Percentiles rank a stretch among this genome's conserved stretches.
Conservation (phyloP, 2,888 invertebrate species). For the Lepidochrysops patricia region DNA sequence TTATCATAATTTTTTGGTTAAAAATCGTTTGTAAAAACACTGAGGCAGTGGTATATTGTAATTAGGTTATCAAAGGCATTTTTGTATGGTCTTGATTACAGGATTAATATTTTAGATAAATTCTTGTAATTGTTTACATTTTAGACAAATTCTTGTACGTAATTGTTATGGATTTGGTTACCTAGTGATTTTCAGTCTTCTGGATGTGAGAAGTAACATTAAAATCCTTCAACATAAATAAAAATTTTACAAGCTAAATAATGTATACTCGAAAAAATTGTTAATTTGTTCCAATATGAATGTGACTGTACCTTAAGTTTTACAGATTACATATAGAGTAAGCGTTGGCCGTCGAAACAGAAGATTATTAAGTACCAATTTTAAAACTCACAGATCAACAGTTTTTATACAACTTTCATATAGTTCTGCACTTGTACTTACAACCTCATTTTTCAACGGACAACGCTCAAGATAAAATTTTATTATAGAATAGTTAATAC, state of each 20-base stretch:
- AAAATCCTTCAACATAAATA: neutral
- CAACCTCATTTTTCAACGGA: too few species aligned
- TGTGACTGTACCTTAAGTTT: neutral
- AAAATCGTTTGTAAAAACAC: constrained; percentile 48
- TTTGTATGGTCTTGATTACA: neutral
- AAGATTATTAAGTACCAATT: too few species aligned
- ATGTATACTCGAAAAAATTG: neutral
- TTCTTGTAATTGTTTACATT: neutral
- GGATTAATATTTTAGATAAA: neutral
- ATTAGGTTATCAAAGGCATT: constrained; percentile 11
- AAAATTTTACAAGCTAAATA: constrained; percentile 6
- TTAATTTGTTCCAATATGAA: neutral
- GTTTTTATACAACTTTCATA: too few species aligned
- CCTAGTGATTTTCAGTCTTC: constrained; percentile 5
- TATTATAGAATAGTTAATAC: neutral
- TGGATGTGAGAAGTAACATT: neutral
- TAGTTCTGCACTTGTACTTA: too few species aligned
- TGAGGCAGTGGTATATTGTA: constrained; percentile 58
- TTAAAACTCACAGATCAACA: too few species aligned
- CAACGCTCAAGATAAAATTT: neutral
- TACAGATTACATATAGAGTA: neutral
- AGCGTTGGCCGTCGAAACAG: too few species aligned
- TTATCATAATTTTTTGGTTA: constrained; percentile 42
- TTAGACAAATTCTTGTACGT: constrained; percentile 5
- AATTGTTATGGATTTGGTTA: neutral